Evolutionary conservation across 2,888 invertebrate species (phyloP).

Genomic region (Chrysodeixis includens): DNA sequence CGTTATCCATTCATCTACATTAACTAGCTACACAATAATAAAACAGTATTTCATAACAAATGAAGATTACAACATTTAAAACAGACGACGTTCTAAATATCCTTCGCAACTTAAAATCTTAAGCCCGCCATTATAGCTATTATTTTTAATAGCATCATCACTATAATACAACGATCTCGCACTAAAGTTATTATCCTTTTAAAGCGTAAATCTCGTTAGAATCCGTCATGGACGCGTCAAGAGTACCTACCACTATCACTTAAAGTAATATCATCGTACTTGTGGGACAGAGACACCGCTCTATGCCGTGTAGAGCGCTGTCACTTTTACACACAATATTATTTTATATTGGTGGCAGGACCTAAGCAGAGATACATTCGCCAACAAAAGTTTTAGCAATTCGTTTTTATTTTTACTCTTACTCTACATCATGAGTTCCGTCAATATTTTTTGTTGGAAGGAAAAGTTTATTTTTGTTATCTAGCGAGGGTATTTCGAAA

Average conservation of each 20-base stretch:
- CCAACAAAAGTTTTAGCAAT: conserved; percentile 17
- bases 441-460: conserved; percentile 9
- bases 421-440: not conserved
- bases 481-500: conserved; percentile 4
- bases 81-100: not conserved
- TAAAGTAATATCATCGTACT: too few species aligned
- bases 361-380: conserved; percentile 56
- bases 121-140: not conserved
- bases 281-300: too few species aligned
- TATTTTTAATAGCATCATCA: conserved; percentile 18
- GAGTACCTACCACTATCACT: too few species aligned
- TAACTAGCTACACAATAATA: too few species aligned
- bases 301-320: too few species aligned
- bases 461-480: not conserved
- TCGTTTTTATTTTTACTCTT: not conserved
- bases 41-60: not conserved
- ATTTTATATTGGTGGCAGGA: too few species aligned
- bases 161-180: conserved; percentile 40
- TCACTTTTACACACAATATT: too few species aligned
- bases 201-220: conserved; percentile 76
- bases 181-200: conserved; percentile 72
- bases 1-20: too few species aligned
- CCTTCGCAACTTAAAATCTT: not conserved
- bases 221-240: conserved; percentile 70
- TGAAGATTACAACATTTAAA: not conserved